These are phyloP conservation scores for Mormyrus proboscirostris DNA, from an alignment of 2,797 vertebrate genomes.

Conservation along the genomic window DNA sequence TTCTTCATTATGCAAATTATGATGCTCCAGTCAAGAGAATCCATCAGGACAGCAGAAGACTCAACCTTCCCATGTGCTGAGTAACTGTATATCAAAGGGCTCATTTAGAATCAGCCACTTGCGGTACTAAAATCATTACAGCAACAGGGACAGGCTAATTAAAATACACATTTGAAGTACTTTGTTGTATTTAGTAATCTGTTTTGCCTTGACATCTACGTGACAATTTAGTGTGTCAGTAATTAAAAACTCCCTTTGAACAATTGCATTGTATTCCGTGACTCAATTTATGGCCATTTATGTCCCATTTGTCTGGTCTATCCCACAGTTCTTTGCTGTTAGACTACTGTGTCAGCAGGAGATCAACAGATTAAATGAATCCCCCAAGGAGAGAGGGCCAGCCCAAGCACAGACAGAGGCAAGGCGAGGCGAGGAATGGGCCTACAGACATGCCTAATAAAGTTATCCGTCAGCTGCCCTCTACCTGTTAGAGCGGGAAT, in stretches of 20 bases:
- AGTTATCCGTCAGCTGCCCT: not conserved
- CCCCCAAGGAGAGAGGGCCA: not conserved
- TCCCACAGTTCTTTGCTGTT: not conserved
- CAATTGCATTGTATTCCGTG: not conserved
- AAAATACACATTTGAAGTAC: not conserved
- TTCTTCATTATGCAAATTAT: not conserved
- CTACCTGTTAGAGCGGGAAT: not conserved
- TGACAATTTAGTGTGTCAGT: not conserved
- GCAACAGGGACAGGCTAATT: not conserved
- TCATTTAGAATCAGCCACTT: not conserved
- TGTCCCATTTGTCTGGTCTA: not conserved
- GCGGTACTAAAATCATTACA: not conserved
- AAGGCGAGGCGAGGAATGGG: not conserved
- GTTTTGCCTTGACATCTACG: not conserved
- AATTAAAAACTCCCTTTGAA: not conserved
- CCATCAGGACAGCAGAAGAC: not conserved
- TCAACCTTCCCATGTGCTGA: not conserved
- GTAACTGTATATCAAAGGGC: not conserved
- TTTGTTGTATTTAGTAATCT: not conserved
- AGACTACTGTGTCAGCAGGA: not conserved
- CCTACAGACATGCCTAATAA: not conserved
- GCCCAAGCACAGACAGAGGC: not conserved
- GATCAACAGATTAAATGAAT: not conserved
- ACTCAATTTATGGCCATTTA: not conserved
- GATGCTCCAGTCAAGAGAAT: not conserved